Percentiles rank a stretch among this genome's conserved stretches.
Conservation (phyloP, 2,113 vertebrate species). For the Microcebus griseorufus region DNA sequence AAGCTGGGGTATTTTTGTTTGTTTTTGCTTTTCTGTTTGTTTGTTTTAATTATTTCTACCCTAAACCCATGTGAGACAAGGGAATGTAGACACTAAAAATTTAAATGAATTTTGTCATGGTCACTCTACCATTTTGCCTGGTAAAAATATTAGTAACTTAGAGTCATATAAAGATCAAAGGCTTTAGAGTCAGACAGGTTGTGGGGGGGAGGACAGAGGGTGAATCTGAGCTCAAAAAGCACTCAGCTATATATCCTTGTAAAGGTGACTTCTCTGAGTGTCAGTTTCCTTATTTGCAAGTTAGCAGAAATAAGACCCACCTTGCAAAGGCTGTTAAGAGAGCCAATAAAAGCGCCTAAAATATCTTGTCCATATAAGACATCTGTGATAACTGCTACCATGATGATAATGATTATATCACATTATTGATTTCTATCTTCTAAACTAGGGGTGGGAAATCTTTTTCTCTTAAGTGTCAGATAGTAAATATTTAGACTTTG, state of each 20-base stretch:
- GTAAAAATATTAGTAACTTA: neutral
- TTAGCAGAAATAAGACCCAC: neutral
- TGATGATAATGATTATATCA: neutral
- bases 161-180: neutral
- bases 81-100: neutral
- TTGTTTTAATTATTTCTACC: neutral
- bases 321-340: neutral
- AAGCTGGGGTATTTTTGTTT: neutral
- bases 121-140: neutral
- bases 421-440: neutral
- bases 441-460: neutral
- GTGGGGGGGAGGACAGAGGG: accelerated
- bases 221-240: neutral
- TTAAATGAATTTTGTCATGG: neutral
- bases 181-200: neutral
- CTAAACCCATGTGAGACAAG: neutral
- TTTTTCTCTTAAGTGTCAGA: neutral
- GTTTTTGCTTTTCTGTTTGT: neutral
- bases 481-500: neutral
- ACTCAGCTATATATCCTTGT: neutral
- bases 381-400: neutral
- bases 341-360: neutral
- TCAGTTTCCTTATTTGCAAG: neutral
- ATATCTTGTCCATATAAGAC: neutral
- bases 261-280: neutral